Percentiles rank a stretch among this genome's conserved stretches.
These are phyloP conservation scores for Catharus fuscescens DNA, from an alignment of 2,113 vertebrate species.

Conservation along the genomic window DNA sequence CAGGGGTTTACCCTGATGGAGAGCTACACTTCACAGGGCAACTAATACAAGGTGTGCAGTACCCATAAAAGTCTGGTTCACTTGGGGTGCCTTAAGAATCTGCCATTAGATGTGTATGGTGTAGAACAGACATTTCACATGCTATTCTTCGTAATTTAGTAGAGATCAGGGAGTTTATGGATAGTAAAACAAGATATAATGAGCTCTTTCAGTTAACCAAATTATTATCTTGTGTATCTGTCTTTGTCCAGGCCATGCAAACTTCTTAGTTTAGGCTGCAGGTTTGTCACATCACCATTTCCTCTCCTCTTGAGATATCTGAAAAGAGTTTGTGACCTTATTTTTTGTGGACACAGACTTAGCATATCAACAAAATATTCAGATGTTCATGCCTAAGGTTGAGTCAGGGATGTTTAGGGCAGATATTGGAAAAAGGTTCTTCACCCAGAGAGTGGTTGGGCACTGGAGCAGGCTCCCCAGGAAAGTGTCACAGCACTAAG, in stretches of 20 bases:
- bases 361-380: neutral
- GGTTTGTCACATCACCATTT: neutral
- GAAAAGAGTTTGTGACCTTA: neutral
- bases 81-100: neutral
- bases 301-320: neutral
- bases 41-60: rapidly evolving
- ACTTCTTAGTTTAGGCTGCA: neutral
- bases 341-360: neutral
- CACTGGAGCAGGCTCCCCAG: neutral
- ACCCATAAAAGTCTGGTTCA: neutral
- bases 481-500: neutral
- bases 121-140: neutral
- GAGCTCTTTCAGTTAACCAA: neutral
- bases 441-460: rapidly evolving
- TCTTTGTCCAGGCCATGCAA: neutral
- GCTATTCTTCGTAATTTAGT: neutral
- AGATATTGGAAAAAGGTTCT: neutral
- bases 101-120: neutral
- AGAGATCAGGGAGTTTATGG: neutral
- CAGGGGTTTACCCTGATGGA: neutral
- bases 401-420: neutral
- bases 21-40: neutral
- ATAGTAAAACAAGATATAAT: neutral
- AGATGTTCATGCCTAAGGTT: neutral
- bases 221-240: neutral